Conservation (phyloP, 1,140 invertebrate genomes). For the Scylla paramamosain region DNA sequence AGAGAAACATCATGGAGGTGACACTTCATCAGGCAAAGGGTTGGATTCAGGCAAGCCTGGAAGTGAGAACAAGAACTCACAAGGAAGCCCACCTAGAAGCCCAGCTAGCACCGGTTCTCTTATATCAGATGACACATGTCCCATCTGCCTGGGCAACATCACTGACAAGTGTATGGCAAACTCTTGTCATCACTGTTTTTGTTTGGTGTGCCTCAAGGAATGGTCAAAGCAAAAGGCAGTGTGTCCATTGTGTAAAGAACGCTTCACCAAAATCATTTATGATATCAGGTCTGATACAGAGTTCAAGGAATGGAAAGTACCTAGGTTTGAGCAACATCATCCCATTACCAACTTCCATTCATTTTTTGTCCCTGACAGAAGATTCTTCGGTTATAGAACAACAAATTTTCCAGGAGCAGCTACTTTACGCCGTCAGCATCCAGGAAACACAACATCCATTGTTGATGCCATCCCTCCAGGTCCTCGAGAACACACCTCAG, state of each 20-base stretch:
- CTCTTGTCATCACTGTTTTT: constrained; percentile 95
- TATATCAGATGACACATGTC: constrained; percentile 84
- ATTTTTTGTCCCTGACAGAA: constrained; percentile 65
- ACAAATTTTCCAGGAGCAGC: constrained; percentile 63
- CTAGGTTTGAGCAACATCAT: constrained; percentile 12
- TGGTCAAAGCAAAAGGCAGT: constrained; percentile 95
- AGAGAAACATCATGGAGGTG: constrained; percentile 16
- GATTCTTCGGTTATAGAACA: constrained; percentile 71
- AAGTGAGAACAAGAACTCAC: background rate
- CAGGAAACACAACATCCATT: constrained; percentile 48
- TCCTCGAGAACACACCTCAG: constrained; percentile 75
- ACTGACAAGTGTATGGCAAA: constrained; percentile 95
- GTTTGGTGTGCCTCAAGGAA: constrained; percentile 93
- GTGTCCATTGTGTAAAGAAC: constrained; percentile 96
- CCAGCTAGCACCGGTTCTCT: constrained; percentile 50
- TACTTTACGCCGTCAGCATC: constrained; percentile 38
- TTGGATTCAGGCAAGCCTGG: background rate
- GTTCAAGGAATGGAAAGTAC: constrained; percentile 84
- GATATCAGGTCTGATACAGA: constrained; percentile 93
- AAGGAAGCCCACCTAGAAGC: constrained; percentile 35
- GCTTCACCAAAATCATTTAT: constrained; percentile 94
- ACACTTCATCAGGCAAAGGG: background rate
- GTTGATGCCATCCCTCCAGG: constrained; percentile 70
- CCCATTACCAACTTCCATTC: constrained; percentile 48
- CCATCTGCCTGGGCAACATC: constrained; percentile 93